Base-by-base conservation (phyloP, 2,113 vertebrate genomes). In the Speoplatyrhinus poulsoni region DNA sequence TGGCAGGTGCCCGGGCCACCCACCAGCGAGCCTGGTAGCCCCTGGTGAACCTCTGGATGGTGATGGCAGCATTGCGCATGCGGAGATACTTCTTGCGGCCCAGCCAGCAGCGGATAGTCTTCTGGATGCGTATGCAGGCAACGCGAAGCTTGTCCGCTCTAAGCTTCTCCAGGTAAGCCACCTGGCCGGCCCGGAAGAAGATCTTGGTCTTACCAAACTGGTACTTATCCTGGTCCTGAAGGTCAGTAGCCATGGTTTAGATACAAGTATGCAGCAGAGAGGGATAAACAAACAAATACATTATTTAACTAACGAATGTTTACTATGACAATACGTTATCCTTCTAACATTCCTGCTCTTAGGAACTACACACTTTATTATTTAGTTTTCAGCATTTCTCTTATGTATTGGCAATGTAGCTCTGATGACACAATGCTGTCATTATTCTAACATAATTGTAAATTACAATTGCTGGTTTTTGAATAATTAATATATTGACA, bases 141-240 rank as follows among this genome's bases (percentile, higher is more conserved):
- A 91, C 94, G 19, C 97, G 91, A 76, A 99, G 79, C 86, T 99
- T 98, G 85, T 99, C 98, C 1, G 97, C 95, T 72, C 98, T 94
- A 85, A 99, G 76, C 89, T 98, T 99, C 87, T 99, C 98, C 80
- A 99, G 90, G 75, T 98, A 99, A 32, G 98, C 98, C 47, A 99
- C 98, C 91, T 99, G 97, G 55, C 98, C 98, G 0, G 98, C 97
- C 58, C 98, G 94, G 92, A 99, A 99, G 92, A 99, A 99, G 85
- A 99, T 99, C 93, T 99, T 99, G 71, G 96, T 99, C 83, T 99
- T 98, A 65, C 98, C 98, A 91, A 99, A 99, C 89, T 99, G 98
- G 87, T 99, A 99, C 88, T 99, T 99, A 90, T 99, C 98, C 85
- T 95, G 93, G 84, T 99, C 96, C 98, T 99, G 73, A 12, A 8